phyloP scores from a whole-genome alignment of 2,888 invertebrate genomes.

The Erebia ligea region DNA sequence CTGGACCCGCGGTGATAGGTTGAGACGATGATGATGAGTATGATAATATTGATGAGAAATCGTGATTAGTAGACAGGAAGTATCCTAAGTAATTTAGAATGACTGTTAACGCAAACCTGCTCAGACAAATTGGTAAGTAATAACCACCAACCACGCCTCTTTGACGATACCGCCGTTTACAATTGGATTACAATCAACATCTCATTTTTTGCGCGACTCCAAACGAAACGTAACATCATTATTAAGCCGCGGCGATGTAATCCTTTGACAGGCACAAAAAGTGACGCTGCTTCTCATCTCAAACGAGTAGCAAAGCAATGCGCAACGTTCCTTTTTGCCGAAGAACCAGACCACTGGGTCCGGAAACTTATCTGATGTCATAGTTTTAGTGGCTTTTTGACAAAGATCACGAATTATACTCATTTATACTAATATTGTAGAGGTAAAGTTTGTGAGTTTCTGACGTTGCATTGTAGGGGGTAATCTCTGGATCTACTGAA shows the following conservation, averaged over 20 bases:
- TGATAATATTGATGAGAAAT: too few relatives aligned
- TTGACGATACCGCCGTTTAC: conserved; percentile 21
- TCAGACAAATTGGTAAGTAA: conserved; percentile 12
- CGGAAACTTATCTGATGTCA: background rate
- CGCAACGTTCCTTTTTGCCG: background rate
- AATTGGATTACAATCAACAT: conserved; percentile 26
- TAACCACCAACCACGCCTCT: conserved; percentile 14
- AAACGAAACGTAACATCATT: conserved; percentile 16
- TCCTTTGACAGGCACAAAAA: conserved; percentile 19
- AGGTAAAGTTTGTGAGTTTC: too few relatives aligned
- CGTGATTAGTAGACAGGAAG: background rate
- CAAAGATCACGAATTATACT: too few relatives aligned
- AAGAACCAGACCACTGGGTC: background rate
- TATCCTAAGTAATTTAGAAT: background rate
- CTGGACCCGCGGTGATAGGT: too few relatives aligned
- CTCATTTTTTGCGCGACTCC: conserved; percentile 15
- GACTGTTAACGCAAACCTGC: background rate
- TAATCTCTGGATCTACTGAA: too few relatives aligned
- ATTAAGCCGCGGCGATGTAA: conserved; percentile 23
- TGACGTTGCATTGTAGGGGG: too few relatives aligned
- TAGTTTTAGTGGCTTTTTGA: too few relatives aligned
- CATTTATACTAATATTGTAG: too few relatives aligned
- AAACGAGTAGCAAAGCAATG: background rate
- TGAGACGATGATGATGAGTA: too few relatives aligned
- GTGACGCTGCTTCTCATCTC: background rate